phyloP scores from a whole-genome alignment of 2,888 invertebrate genomes.

The Macrosiphum euphorbiae region DNA sequence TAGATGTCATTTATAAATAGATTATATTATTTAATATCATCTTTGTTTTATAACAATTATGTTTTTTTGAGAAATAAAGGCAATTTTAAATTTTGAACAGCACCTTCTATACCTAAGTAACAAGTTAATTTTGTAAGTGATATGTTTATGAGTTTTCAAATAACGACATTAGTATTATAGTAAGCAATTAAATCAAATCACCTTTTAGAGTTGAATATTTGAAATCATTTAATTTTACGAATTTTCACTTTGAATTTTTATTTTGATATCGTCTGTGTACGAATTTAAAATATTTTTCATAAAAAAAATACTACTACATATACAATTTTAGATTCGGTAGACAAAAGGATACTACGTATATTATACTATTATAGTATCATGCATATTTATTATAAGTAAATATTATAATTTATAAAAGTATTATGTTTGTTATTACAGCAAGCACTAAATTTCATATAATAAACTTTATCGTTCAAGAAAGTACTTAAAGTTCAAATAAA shows the following conservation, averaged over 20 bases:
- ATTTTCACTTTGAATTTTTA: not conserved
- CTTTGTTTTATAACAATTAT: not conserved
- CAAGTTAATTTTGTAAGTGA: not conserved
- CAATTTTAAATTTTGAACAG: not conserved
- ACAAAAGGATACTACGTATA: not conserved
- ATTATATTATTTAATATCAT: not conserved
- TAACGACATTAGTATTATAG: not conserved
- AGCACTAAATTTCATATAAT: constrained; percentile 7
- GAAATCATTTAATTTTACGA: not conserved
- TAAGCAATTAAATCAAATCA: not conserved
- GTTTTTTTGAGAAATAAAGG: too few relatives aligned
- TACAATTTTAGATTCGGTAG: too few relatives aligned
- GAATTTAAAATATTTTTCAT: not conserved
- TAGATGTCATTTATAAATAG: not conserved
- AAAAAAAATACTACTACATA: not conserved
- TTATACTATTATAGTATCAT: not conserved
- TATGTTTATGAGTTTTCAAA: not conserved
- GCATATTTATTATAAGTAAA: not conserved
- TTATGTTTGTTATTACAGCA: not conserved
- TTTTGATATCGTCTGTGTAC: not conserved
- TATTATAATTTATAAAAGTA: not conserved
- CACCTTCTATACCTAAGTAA: not conserved
- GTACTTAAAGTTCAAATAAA: constrained; percentile 22
- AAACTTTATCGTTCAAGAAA: constrained; percentile 18
- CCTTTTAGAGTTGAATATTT: not conserved